A percentile compares a stretch with the other conserved stretches of the same genome.
Conservation (phyloP, 2,797 vertebrate genomes). For the Apodemus agrarius region DNA sequence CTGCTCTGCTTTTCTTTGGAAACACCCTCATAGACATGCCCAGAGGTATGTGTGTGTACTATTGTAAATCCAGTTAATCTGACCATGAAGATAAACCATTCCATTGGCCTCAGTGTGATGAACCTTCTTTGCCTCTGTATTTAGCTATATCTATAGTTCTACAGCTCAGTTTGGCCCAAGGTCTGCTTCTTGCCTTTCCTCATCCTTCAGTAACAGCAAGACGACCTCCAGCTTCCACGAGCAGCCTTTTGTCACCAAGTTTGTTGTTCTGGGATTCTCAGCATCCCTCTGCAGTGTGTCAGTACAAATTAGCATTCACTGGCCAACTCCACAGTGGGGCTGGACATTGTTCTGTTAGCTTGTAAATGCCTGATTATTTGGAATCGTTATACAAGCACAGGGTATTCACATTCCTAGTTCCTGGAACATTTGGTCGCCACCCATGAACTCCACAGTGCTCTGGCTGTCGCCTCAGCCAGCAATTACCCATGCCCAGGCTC, state of each 20-base stretch:
- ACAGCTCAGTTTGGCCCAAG: not conserved
- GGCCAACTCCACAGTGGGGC: not conserved
- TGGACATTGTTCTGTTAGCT: not conserved
- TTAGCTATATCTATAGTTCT: not conserved
- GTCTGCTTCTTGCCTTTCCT: not conserved
- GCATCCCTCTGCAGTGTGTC: not conserved
- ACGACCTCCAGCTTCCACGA: not conserved
- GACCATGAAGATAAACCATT: not conserved
- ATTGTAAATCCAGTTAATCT: not conserved
- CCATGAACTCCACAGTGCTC: not conserved
- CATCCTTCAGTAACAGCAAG: not conserved
- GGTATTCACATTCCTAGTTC: not conserved
- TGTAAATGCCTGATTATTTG: not conserved
- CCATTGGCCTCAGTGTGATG: not conserved
- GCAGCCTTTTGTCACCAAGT: not conserved
- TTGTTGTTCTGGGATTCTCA: not conserved
- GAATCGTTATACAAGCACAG: not conserved
- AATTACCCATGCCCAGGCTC: not conserved
- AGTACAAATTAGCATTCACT: not conserved
- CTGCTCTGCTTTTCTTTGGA: not conserved
- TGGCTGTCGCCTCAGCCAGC: not conserved
- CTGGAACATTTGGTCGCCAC: not conserved
- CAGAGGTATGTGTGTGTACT: not conserved
- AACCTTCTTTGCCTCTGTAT: not conserved
- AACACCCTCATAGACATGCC: not conserved